Evolutionary conservation across 2,888 invertebrate genomes (phyloP).

Genomic region (Lottia gigantea): DNA sequence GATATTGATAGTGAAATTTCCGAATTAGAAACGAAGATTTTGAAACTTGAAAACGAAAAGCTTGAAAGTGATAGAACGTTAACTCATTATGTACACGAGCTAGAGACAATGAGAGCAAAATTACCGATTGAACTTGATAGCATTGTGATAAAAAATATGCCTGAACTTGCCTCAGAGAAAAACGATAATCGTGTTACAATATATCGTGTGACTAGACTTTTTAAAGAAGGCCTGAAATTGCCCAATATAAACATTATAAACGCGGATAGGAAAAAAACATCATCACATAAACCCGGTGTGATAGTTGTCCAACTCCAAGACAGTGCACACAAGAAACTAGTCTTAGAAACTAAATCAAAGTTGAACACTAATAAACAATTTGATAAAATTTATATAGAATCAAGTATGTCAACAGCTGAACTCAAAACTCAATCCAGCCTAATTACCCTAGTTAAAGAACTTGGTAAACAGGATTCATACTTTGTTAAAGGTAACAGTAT

Average conservation of each 20-base stretch:
- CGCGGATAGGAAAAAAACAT: neutral
- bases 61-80: neutral
- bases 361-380: constrained; percentile 2
- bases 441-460: constrained; percentile 7
- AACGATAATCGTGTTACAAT: neutral
- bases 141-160: neutral
- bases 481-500: constrained; percentile 3
- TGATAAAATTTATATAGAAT: constrained; percentile 4
- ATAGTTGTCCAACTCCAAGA: neutral
- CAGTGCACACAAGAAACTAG: too few relatives aligned
- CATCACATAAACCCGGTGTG: neutral
- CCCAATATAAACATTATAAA: neutral
- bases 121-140: neutral
- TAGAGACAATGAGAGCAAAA: neutral
- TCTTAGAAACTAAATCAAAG: neutral
- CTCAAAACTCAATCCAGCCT: constrained; percentile 4
- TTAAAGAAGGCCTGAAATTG: neutral
- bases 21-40: too few relatives aligned
- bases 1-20: too few relatives aligned
- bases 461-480: constrained; percentile 13
- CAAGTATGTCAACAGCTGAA: neutral
- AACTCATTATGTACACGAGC: neutral
- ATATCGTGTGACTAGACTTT: neutral
- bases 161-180: neutral
- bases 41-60: too few relatives aligned